phyloP scores from a whole-genome alignment of 2,797 vertebrate genomes.

The Cygnus olor region DNA sequence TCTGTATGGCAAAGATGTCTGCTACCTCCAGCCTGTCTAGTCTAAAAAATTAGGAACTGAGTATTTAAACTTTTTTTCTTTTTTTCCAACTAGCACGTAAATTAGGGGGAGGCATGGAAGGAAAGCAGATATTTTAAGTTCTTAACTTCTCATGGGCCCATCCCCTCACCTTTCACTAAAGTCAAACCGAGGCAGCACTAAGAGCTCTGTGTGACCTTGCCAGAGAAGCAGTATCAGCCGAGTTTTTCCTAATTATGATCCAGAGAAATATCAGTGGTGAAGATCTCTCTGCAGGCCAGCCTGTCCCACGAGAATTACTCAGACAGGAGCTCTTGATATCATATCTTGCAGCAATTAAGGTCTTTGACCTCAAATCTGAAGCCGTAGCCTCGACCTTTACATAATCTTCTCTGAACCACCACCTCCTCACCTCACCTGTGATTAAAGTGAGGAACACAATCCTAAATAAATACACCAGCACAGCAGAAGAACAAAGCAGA shows the following conservation, averaged over 20 bases:
- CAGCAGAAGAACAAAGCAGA: neutral
- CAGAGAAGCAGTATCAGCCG: neutral
- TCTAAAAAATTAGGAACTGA: neutral
- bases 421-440: neutral
- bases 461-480: neutral
- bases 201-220: neutral
- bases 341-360: neutral
- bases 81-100: neutral
- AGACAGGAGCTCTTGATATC: neutral
- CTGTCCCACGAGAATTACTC: neutral
- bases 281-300: neutral
- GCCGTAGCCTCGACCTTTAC: neutral
- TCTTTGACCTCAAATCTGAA: neutral
- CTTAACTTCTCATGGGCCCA: neutral
- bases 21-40: neutral
- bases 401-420: neutral
- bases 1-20: fast-evolving
- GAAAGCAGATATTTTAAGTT: neutral
- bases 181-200: neutral
- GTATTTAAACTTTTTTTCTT: neutral
- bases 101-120: neutral
- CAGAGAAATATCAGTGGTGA: neutral
- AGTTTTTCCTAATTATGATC: neutral
- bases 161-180: neutral
- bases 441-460: neutral